phyloP scores from a whole-genome alignment of 1,140 invertebrate species.

The Ericerus pela region DNA sequence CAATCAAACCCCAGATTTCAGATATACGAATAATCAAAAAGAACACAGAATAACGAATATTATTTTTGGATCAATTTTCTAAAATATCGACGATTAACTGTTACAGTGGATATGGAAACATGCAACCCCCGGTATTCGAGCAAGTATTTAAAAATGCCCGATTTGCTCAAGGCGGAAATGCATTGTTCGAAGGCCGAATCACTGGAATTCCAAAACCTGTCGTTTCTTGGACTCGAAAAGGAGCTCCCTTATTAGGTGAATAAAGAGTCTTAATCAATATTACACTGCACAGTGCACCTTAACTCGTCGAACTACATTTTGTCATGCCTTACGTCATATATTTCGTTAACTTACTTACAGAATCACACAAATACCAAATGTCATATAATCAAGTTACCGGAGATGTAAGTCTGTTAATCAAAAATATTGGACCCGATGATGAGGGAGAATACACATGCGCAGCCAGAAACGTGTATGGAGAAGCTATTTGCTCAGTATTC shows the following conservation, averaged over 20 bases:
- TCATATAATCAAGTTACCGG: slow-evolving; percentile 74
- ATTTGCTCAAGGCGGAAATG: slow-evolving; percentile 84
- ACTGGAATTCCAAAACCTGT: slow-evolving; percentile 83
- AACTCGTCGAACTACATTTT: no score
- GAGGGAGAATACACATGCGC: slow-evolving; percentile 92
- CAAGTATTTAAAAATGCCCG: slow-evolving; percentile 84
- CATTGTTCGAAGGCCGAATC: slow-evolving; percentile 79
- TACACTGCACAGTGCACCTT: no score
- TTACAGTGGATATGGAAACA: background rate
- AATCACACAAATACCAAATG: slow-evolving; percentile 71
- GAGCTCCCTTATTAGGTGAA: slow-evolving; percentile 51
- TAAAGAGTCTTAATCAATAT: background rate
- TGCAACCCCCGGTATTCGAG: slow-evolving; percentile 68
- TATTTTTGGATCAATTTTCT: no score
- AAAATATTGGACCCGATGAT: slow-evolving; percentile 80
- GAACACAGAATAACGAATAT: no score
- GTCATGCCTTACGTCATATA: background rate
- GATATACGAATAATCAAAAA: no score
- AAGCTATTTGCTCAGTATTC: slow-evolving; percentile 86
- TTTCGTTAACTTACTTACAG: slow-evolving; percentile 23
- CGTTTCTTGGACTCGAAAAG: slow-evolving; percentile 87
- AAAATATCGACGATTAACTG: no score
- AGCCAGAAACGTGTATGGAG: slow-evolving; percentile 80
- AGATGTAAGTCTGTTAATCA: slow-evolving; percentile 72
- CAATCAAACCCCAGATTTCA: no score